Conservation (phyloP, 1,140 invertebrate genomes). For the Globodera ellingtonae region DNA sequence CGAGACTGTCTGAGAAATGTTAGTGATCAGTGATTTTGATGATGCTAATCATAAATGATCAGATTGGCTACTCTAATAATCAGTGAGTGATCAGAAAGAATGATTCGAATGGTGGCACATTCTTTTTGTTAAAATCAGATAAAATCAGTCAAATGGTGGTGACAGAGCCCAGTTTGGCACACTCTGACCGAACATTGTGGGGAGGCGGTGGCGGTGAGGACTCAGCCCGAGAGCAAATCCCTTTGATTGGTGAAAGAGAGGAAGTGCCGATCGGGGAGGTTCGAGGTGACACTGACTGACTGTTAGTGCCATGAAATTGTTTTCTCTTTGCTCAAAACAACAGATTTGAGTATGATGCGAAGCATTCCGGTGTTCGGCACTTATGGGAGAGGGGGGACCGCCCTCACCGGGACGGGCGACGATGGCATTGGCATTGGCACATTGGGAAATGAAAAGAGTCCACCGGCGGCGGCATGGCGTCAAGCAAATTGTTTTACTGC, state of each 20-base stretch:
- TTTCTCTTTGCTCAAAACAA: too few relatives aligned
- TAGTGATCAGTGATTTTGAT: too few relatives aligned
- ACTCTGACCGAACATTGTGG: not conserved
- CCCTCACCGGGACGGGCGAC: too few relatives aligned
- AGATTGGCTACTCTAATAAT: too few relatives aligned
- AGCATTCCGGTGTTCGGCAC: constrained; percentile 7
- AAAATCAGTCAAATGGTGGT: not conserved
- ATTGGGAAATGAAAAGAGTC: not conserved
- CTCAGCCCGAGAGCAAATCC: not conserved
- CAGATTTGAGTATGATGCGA: constrained; percentile 8
- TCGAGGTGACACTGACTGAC: not conserved
- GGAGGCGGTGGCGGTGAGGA: not conserved
- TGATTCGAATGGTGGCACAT: too few relatives aligned
- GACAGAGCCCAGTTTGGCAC: constrained; percentile 2
- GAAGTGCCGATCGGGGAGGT: not conserved
- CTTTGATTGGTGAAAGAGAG: not conserved
- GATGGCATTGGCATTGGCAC: not conserved
- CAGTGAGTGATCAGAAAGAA: too few relatives aligned
- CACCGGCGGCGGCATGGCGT: not conserved
- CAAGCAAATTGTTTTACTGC: not conserved
- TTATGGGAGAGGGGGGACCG: not conserved
- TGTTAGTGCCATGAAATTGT: too few relatives aligned
- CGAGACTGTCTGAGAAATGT: too few relatives aligned
- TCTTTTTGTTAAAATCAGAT: not conserved
- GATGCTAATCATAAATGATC: too few relatives aligned